These are phyloP conservation scores for Uloborus plumipes DNA, from an alignment of 2,888 invertebrate genomes.

Conservation along the genomic window DNA sequence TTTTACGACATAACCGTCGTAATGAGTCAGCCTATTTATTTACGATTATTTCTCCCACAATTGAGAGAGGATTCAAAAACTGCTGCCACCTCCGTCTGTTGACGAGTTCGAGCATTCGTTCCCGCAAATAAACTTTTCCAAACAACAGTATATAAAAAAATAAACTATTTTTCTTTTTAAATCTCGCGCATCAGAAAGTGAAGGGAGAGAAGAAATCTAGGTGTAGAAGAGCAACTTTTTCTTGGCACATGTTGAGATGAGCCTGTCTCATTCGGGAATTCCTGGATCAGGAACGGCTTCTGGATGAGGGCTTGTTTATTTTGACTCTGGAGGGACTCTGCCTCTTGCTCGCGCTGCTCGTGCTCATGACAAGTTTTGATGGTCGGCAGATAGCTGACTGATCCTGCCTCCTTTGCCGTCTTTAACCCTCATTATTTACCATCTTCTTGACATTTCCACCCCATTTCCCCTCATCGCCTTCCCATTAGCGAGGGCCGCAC, in stretches of 20 bases:
- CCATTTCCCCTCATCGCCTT: background rate
- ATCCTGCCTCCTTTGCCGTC: background rate
- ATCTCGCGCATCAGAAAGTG: too few species aligned
- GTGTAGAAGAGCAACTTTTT: conserved; percentile 7
- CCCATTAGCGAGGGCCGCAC: background rate
- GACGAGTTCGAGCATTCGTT: too few species aligned
- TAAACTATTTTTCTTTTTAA: too few species aligned
- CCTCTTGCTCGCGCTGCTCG: background rate
- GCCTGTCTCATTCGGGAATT: background rate
- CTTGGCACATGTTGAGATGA: conserved; percentile 8
- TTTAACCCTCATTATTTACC: background rate
- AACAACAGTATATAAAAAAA: too few species aligned
- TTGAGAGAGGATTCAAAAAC: too few species aligned
- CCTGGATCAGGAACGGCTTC: conserved; percentile 2
- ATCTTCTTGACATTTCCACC: background rate
- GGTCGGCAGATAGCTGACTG: conserved; percentile 2
- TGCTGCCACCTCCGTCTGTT: too few species aligned
- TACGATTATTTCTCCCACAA: background rate
- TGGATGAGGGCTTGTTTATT: background rate
- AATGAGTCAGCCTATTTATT: background rate
- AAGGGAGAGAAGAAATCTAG: conserved; percentile 4
- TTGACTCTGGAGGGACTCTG: background rate
- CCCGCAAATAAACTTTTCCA: too few species aligned
- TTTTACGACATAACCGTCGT: background rate
- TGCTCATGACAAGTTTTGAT: conserved; percentile 6